A percentile compares a stretch with the other conserved stretches of the same genome.
phyloP scores from a whole-genome alignment of 2,113 vertebrate genomes.

The Clupea harengus region DNA sequence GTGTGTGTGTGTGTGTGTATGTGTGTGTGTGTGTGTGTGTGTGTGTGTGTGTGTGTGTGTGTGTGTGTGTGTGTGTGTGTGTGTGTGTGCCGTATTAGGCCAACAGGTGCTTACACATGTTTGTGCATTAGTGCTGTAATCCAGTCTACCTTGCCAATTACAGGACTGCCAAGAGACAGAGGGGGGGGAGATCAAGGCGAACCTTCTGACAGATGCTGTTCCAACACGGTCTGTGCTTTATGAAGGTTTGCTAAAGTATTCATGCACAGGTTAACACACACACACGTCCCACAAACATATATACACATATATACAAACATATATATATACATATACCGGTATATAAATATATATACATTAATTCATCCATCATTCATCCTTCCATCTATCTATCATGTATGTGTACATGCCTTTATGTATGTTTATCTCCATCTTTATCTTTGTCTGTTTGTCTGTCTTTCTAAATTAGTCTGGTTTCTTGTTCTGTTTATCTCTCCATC shows the following conservation, averaged over 20 bases:
- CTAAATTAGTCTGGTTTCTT: background rate
- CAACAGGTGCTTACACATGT: background rate
- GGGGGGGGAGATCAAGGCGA: background rate
- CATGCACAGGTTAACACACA: background rate
- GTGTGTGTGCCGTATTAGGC: constrained; percentile 31
- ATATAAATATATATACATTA: too few species aligned
- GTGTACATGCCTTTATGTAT: too few species aligned
- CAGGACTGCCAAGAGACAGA: background rate
- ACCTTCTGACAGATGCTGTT: background rate
- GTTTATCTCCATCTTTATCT: background rate
- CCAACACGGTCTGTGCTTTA: background rate
- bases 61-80: constrained; percentile 37
- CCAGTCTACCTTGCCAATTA: background rate
- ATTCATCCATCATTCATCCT: background rate
- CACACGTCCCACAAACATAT: background rate
- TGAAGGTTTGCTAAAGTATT: background rate
- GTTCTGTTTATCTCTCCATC: background rate
- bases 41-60: constrained; percentile 27
- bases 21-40: constrained; percentile 17
- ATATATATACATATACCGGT: background rate
- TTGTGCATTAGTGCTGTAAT: background rate
- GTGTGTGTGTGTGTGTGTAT: constrained; percentile 2
- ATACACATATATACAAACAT: background rate
- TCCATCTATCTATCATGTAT: background rate
- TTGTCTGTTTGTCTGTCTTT: background rate